Evolutionary conservation across 2,797 vertebrate genomes (phyloP).

Genomic region (Fistularia commersonii): DNA sequence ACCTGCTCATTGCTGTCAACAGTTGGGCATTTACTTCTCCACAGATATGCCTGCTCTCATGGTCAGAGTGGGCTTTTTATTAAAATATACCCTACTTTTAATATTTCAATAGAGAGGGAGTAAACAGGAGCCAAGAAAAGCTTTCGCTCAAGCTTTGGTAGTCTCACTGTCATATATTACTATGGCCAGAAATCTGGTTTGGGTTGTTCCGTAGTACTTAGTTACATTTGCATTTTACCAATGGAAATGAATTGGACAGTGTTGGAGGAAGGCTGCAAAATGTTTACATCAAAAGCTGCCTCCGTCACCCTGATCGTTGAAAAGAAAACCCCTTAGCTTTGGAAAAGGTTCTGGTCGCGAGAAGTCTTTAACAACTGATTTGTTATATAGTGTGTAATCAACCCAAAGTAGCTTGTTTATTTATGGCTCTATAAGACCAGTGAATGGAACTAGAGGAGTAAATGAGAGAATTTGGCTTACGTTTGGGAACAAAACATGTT

Average conservation of each 20-base stretch:
- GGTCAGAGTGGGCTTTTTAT: slow-evolving; percentile 44
- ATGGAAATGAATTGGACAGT: slow-evolving; percentile 7
- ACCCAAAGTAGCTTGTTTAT: slow-evolving; percentile 23
- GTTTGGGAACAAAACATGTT: slow-evolving; percentile 21
- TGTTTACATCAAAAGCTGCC: slow-evolving; percentile 10
- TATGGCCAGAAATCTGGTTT: neutral
- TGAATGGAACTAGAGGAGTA: slow-evolving; percentile 33
- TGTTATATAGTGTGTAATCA: slow-evolving; percentile 26
- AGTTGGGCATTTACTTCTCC: slow-evolving; percentile 57
- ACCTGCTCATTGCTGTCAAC: slow-evolving; percentile 72
- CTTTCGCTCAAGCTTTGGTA: slow-evolving; percentile 5
- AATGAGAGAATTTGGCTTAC: slow-evolving; percentile 37
- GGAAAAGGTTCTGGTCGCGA: neutral
- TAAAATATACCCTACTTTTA: slow-evolving; percentile 34
- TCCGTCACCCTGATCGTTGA: slow-evolving; percentile 37
- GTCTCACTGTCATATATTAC: slow-evolving; percentile 20
- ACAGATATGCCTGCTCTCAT: slow-evolving; percentile 41
- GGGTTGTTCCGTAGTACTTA: neutral
- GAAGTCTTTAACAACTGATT: slow-evolving; percentile 37
- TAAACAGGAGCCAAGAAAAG: slow-evolving; percentile 20
- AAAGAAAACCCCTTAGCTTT: slow-evolving; percentile 23
- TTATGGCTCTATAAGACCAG: slow-evolving; percentile 22
- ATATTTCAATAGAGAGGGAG: slow-evolving; percentile 25
- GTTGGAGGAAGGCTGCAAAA: slow-evolving; percentile 35
- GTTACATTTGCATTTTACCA: no score